A percentile compares a stretch with the other conserved stretches of the same genome.
Conservation (phyloP, 1,140 invertebrate species). For the Maconellicoccus hirsutus region DNA sequence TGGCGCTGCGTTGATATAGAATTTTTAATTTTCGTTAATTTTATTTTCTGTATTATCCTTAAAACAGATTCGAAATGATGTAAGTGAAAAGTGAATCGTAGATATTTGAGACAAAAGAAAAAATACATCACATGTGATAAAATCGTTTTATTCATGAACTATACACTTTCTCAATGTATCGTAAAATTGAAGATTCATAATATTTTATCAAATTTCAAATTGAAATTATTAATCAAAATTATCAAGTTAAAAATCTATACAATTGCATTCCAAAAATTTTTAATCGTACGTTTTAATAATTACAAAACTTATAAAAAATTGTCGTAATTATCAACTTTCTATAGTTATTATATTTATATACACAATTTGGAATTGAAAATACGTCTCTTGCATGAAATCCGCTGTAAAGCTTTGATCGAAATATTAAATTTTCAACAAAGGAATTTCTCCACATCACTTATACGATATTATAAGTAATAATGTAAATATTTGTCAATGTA, state of each 20-base stretch:
- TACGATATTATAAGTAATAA: too few relatives aligned
- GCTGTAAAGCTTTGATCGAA: background rate
- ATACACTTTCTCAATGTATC: background rate
- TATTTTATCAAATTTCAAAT: background rate
- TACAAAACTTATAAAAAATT: background rate
- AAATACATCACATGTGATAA: background rate
- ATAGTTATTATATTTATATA: background rate
- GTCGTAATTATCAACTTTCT: background rate
- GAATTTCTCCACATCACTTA: too few relatives aligned
- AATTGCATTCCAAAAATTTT: background rate
- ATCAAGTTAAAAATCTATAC: background rate
- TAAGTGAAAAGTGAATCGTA: too few relatives aligned
- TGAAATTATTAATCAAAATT: background rate
- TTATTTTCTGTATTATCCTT: too few relatives aligned
- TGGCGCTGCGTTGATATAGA: too few relatives aligned
- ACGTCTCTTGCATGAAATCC: background rate
- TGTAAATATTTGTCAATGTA: too few relatives aligned
- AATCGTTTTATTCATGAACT: slow-evolving; percentile 10
- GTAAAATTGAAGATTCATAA: background rate
- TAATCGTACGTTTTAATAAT: background rate
- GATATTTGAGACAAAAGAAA: too few relatives aligned
- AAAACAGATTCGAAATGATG: too few relatives aligned
- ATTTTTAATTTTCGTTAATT: too few relatives aligned
- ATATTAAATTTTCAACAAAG: background rate
- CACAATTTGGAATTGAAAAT: background rate